phyloP scores from a whole-genome alignment of 2,797 vertebrate species.

The Enteromius fasciolatus region DNA sequence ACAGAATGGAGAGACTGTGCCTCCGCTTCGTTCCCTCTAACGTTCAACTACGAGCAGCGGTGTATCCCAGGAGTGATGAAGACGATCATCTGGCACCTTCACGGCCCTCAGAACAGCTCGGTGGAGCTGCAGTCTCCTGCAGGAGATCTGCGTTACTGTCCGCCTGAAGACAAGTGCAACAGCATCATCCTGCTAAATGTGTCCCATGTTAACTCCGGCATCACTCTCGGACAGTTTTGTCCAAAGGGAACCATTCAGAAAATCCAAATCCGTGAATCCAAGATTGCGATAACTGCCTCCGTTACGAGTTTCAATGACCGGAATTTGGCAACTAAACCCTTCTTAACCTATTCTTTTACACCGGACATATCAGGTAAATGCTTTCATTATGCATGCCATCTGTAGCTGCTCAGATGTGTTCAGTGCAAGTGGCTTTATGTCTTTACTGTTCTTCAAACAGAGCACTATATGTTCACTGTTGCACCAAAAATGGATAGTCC shows the following conservation, averaged over 20 bases:
- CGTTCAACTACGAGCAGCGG: slow-evolving; percentile 69
- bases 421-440: neutral
- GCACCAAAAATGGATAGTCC: slow-evolving; percentile 70
- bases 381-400: neutral
- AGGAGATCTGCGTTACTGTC: slow-evolving; percentile 76
- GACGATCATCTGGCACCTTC: slow-evolving; percentile 81
- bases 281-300: slow-evolving; percentile 78
- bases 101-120: slow-evolving; percentile 68
- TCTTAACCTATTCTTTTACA: slow-evolving; percentile 78
- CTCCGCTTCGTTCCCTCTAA: slow-evolving; percentile 65
- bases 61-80: slow-evolving; percentile 76
- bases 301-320: slow-evolving; percentile 56
- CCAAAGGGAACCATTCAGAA: slow-evolving; percentile 81
- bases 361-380: slow-evolving; percentile 74
- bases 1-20: slow-evolving; percentile 66
- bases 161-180: slow-evolving; percentile 78
- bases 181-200: slow-evolving; percentile 70
- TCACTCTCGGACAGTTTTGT: slow-evolving; percentile 83
- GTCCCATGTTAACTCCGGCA: slow-evolving; percentile 58
- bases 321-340: slow-evolving; percentile 58
- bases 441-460: slow-evolving; percentile 65
- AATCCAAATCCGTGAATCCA: slow-evolving; percentile 81
- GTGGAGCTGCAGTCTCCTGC: slow-evolving; percentile 73
- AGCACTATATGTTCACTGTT: slow-evolving; percentile 83
- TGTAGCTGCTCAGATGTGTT: neutral